A percentile compares a stretch with the other conserved stretches of the same genome.
Evolutionary conservation across 2,113 vertebrate genomes (phyloP).

Genomic region (Bubo scandiacus): DNA sequence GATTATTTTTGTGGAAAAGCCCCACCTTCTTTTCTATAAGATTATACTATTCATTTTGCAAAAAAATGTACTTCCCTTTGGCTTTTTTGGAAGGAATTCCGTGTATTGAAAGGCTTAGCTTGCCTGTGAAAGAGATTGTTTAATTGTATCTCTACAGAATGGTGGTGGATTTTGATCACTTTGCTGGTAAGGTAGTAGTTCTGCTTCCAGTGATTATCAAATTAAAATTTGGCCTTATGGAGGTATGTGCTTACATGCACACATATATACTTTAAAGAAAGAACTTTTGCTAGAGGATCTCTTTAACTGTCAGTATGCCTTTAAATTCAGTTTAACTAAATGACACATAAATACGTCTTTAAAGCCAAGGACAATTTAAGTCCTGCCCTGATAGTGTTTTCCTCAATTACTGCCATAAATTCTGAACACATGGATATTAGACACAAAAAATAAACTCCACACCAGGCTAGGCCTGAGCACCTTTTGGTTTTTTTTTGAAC

Average conservation of each 20-base stretch:
- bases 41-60: not conserved
- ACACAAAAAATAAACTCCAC: not conserved
- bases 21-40: not conserved
- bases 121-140: not conserved
- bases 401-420: not conserved
- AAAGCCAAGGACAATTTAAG: not conserved
- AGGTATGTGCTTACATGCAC: not conserved
- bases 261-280: not conserved
- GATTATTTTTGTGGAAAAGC: not conserved
- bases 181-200: not conserved
- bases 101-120: not conserved
- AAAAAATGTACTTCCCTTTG: not conserved
- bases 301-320: not conserved
- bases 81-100: not conserved
- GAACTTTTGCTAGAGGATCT: not conserved
- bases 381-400: not conserved
- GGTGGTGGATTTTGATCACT: not conserved
- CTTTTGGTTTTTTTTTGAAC: not conserved
- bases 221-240: not conserved
- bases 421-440: not conserved
- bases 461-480: not conserved
- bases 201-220: not conserved
- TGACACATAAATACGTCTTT: not conserved
- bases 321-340: not conserved
- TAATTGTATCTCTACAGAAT: not conserved